Percentiles rank a stretch among this genome's conserved stretches.
phyloP scores from a whole-genome alignment of 2,113 vertebrate genomes.

The Callospermophilus lateralis region DNA sequence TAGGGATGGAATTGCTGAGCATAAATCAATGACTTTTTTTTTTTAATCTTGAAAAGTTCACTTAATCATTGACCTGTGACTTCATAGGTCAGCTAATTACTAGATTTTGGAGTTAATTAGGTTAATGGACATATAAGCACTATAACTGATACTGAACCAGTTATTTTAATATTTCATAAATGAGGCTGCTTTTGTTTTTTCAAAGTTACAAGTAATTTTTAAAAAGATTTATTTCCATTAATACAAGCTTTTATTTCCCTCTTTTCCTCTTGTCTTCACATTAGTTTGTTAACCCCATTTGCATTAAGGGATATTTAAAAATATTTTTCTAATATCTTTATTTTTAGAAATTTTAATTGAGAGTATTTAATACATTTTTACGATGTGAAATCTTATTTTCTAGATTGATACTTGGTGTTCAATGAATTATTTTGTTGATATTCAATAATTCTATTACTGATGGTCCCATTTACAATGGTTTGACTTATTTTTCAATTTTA shows the following conservation, averaged over 20 bases:
- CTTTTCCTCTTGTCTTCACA: neutral
- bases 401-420: neutral
- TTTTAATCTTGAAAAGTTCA: slow-evolving; percentile 68
- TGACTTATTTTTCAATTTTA: neutral
- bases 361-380: neutral
- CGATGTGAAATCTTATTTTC: neutral
- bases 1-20: slow-evolving; percentile 52
- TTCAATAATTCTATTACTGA: neutral
- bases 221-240: neutral
- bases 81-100: slow-evolving; percentile 72
- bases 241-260: neutral
- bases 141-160: slow-evolving; percentile 57
- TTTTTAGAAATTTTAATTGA: slow-evolving; percentile 30
- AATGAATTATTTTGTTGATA: neutral
- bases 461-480: too few species aligned
- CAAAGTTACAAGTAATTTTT: slow-evolving; percentile 28
- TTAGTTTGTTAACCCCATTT: neutral
- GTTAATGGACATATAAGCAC: slow-evolving; percentile 70
- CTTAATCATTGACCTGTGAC: slow-evolving; percentile 71
- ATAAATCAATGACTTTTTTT: slow-evolving; percentile 74
- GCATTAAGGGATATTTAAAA: neutral
- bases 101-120: slow-evolving; percentile 78
- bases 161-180: slow-evolving; percentile 70
- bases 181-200: neutral
- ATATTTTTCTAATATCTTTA: neutral